Evolutionary conservation across 2,888 invertebrate species (phyloP), one percentile per base, ranked within the genome.

Genomic region (Auanema freiburgensis): DNA sequence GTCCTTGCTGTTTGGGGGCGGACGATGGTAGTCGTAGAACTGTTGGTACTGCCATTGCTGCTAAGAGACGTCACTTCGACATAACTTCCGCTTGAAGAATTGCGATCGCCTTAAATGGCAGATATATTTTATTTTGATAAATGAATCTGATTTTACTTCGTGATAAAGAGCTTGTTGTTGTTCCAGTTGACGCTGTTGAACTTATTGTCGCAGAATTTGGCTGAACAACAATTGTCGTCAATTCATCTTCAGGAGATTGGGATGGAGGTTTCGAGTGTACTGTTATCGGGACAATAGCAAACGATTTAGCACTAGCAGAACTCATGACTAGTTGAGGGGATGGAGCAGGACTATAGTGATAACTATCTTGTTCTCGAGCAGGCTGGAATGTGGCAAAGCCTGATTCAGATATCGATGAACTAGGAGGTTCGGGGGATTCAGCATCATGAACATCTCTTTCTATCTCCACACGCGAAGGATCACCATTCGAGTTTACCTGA

Each of bases 271-370:
- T 52, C 4, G 57, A 67, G 58, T 78, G 79, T n/a, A 78, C 78
- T 11, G 79, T 78, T 40, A 78, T 63, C 2, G 78, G 78, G 24
- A 78, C 78, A 54, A 78, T 79, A 11, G 71, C 69, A 57, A 78
- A 78, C 11, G 68, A 66, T 16, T 70, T 70, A 14, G 77, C 74
- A 50, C 76, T 74, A 21, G 62, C 63, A 14, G 67, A 59, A 55
- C 77, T 72, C 71, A 78, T 73, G 24, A 78, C 16, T 14, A 52
- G 57, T 18, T 44, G n/a, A 16, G 57, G 57, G n/a, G 57, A 44
- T 14, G 16, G 21, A 50, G 54, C 25, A 44, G 43, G 56, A 40
- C 18, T 50, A n/a, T 11, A 24, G 16, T 16, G 44, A 41, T 42
- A 50, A 25, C 40, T 46, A 14, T 57, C 56, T 16, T 62, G 59